Evolutionary conservation across 1,140 invertebrate genomes (phyloP), one percentile per base, ranked within the genome.

Genomic region (Cheumatopsyche charites): DNA sequence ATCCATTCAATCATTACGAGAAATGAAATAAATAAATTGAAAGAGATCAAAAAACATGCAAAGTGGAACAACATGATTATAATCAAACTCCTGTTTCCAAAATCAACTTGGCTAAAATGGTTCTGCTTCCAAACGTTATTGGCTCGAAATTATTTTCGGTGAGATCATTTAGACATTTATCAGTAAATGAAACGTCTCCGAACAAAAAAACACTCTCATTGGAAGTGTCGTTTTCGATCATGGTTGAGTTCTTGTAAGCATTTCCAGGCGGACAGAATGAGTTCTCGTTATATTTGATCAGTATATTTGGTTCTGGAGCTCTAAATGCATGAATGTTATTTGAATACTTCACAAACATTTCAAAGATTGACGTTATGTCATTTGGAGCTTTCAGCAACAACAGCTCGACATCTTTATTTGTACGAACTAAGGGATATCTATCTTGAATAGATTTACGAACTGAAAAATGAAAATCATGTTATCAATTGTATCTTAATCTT

Each of bases 331-430:
- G 75, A 0, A 76, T 11, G 21, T 76, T 69, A 0, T 61, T 26
- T 5, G 72, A 73, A 71, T 72, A 65, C 17, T 72, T 73, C 13
- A 76, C 75, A 26, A 76, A 76, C 62, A 76, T 70, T 52, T 73
- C 71, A 45, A 73, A 76, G 17, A 76, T 25, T 6, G 75, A 76
- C 13, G 62, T 43, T 25, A 76, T 63, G 43, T 73, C 66, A 5
- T 66, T 61, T 43, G 70, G 7, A 6, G 71, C 21, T 13, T 66
- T 66, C 0, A 72, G 52, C 9, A 75, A 12, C 0, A 76, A 49
- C 29, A 36, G 17, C 67, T 76, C 75, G 12, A 76, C 72, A 65
- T 76, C 75, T 63, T 73, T 73, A 62, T 76, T 70, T 2, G 72
- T 42, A 41, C 72, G 69, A 5, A 76, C 70, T 1, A 76, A 71